Evolutionary conservation across 2,797 vertebrate species (phyloP).

Genomic region (Apogon hyalosoma): DNA sequence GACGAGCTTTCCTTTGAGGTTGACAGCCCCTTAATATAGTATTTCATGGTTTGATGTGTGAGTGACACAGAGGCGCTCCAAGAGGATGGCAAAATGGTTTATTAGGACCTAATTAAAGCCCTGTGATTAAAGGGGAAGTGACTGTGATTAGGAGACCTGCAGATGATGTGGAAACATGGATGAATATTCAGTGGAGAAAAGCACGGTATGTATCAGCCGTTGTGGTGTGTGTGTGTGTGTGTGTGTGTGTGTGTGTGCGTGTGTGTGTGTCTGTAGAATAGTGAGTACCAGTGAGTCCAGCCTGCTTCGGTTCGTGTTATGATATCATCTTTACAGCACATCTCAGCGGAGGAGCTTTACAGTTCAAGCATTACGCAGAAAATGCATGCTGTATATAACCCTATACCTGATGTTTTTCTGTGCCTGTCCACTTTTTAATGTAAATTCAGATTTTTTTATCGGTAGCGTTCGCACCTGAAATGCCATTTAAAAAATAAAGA

Average conservation of each 20-base stretch:
- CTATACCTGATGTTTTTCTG: slow-evolving; percentile 18
- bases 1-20: slow-evolving; percentile 78
- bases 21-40: slow-evolving; percentile 83
- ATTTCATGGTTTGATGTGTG: slow-evolving; percentile 85
- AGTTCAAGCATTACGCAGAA: slow-evolving; percentile 64
- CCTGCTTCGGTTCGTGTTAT: slow-evolving; percentile 47
- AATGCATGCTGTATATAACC: slow-evolving; percentile 26
- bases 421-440: background rate
- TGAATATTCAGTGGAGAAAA: slow-evolving; percentile 84
- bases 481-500: slow-evolving; percentile 28
- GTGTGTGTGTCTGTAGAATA: slow-evolving; percentile 42
- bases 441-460: slow-evolving; percentile 23
- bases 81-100: slow-evolving; percentile 85
- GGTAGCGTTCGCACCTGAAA: slow-evolving; percentile 15
- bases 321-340: slow-evolving; percentile 69
- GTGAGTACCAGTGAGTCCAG: slow-evolving; percentile 36
- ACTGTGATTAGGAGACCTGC: slow-evolving; percentile 87
- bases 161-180: slow-evolving; percentile 82
- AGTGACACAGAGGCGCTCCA: slow-evolving; percentile 81
- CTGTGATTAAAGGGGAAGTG: slow-evolving; percentile 88
- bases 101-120: slow-evolving; percentile 87
- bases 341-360: slow-evolving; percentile 49
- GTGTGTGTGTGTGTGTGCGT: slow-evolving; percentile 33
- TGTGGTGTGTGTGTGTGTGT: slow-evolving; percentile 43
- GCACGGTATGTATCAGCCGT: slow-evolving; percentile 59